A percentile compares a stretch with the other conserved stretches of the same genome.
Conservation (phyloP, 1,140 invertebrate genomes). For the Sinella curviseta region DNA sequence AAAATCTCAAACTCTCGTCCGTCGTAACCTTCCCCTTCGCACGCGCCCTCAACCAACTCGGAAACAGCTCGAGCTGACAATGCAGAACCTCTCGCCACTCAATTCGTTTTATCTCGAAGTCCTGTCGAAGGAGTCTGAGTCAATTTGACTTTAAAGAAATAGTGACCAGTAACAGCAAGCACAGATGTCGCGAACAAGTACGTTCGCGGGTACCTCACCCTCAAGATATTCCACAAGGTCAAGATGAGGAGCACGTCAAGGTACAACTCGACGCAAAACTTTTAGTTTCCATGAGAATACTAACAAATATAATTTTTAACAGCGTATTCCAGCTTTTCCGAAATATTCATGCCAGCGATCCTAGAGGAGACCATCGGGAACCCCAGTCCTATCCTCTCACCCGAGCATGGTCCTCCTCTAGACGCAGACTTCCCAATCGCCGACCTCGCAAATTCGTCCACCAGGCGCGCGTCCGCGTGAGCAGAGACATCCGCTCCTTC, state of each 20-base stretch:
- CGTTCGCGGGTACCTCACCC: neutral
- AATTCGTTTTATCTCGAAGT: slow-evolving; percentile 11
- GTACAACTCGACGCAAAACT: slow-evolving; percentile 32
- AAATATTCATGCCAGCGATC: slow-evolving; percentile 74
- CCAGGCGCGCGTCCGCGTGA: slow-evolving; percentile 42
- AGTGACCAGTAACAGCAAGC: slow-evolving; percentile 59
- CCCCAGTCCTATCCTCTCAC: no score
- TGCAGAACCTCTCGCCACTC: neutral
- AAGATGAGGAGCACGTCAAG: slow-evolving; percentile 33
- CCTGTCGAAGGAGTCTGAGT: slow-evolving; percentile 56
- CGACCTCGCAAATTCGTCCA: slow-evolving; percentile 46
- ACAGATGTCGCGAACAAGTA: slow-evolving; percentile 55
- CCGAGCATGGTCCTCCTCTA: no score
- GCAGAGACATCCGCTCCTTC: slow-evolving; percentile 45
- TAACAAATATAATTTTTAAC: no score
- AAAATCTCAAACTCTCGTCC: neutral
- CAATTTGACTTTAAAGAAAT: slow-evolving; percentile 73
- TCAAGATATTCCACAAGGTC: neutral
- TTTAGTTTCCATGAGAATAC: no score
- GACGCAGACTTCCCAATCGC: slow-evolving; percentile 55
- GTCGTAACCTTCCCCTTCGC: no score
- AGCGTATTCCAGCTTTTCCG: slow-evolving; percentile 75
- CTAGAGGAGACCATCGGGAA: slow-evolving; percentile 62
- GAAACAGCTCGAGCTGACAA: neutral
- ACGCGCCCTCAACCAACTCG: no score